Percentiles rank a stretch among this genome's conserved stretches.
Evolutionary conservation across 2,113 vertebrate species (phyloP).

Genomic region (Mormyrus lacerda): DNA sequence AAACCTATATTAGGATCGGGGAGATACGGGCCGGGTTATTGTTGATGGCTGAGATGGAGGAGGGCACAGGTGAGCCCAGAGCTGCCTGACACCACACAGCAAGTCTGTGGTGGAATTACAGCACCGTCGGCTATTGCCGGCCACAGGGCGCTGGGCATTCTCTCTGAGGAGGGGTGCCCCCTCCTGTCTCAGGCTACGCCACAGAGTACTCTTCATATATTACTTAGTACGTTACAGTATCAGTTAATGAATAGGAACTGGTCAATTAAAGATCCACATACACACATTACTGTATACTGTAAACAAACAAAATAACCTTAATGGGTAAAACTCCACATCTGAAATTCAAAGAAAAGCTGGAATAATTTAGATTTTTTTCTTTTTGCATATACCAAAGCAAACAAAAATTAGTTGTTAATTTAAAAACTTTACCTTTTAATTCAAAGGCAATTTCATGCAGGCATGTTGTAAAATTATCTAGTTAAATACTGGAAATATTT

Average conservation of each 20-base stretch:
- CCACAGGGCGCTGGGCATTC: background rate
- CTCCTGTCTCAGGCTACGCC: background rate
- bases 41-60: background rate
- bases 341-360: background rate
- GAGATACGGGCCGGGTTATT: background rate
- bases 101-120: background rate
- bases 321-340: background rate
- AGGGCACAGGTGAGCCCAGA: background rate
- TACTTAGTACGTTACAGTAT: background rate
- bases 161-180: background rate
- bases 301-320: background rate
- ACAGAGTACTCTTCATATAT: background rate
- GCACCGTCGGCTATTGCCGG: background rate
- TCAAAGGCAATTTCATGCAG: background rate
- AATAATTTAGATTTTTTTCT: background rate
- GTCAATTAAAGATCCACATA: background rate
- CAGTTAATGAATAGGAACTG: background rate
- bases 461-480: background rate
- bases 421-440: background rate
- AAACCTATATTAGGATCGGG: background rate
- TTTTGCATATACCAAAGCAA: background rate
- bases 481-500: background rate
- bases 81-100: background rate
- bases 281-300: background rate
- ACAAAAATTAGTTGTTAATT: background rate